Evolutionary conservation across 2,888 invertebrate genomes (phyloP).

Genomic region (Silvanus unidentatus): DNA sequence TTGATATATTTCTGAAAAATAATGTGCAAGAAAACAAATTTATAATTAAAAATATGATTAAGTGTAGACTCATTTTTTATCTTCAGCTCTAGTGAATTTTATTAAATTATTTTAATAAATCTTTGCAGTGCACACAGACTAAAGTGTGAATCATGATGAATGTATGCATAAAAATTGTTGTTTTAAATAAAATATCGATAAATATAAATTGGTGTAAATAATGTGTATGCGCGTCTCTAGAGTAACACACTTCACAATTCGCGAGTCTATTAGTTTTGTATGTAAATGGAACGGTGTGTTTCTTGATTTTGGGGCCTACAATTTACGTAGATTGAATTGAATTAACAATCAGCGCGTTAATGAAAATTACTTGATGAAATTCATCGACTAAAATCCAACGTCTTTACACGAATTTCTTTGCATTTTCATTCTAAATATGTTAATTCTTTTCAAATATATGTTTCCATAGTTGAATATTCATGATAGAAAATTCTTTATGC

Average conservation of each 20-base stretch:
- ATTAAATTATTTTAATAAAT: too few relatives aligned
- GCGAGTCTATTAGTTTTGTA: constrained; percentile 29
- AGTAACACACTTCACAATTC: constrained; percentile 23
- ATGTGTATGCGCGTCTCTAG: constrained; percentile 18
- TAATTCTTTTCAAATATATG: too few relatives aligned
- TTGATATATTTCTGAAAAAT: too few relatives aligned
- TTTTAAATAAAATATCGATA: constrained; percentile 16
- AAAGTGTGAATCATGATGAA: too few relatives aligned
- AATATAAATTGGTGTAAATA: constrained; percentile 21
- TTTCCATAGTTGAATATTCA: too few relatives aligned
- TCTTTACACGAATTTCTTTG: constrained; percentile 6
- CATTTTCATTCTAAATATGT: background rate
- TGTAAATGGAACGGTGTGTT: constrained; percentile 26
- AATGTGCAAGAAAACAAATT: too few relatives aligned
- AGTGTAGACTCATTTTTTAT: too few relatives aligned
- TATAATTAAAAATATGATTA: too few relatives aligned
- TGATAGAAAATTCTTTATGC: too few relatives aligned
- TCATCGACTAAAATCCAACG: constrained; percentile 21
- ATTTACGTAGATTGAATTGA: constrained; percentile 26
- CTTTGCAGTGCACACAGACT: too few relatives aligned
- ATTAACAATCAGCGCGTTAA: constrained; percentile 27
- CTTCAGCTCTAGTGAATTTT: too few relatives aligned
- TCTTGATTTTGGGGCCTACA: constrained; percentile 25
- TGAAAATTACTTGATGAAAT: constrained; percentile 26
- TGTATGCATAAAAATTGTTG: background rate